Evolutionary conservation across 2,888 invertebrate genomes (phyloP), one percentile per base, ranked within the genome.

Genomic region (Brassicogethes aeneus): DNA sequence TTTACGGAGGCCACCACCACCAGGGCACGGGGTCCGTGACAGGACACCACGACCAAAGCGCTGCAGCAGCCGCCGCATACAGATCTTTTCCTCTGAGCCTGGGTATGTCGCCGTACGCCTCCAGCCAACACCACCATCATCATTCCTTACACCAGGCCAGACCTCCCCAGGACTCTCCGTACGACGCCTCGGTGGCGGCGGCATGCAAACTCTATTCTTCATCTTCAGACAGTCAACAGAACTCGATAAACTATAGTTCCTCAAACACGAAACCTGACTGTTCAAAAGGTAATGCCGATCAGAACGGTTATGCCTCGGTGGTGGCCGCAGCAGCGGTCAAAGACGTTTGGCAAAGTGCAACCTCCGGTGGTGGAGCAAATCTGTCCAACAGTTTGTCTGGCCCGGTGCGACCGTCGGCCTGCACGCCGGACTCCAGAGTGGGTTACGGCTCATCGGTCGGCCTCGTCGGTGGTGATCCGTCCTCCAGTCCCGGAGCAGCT

Each of bases 1-100:
- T 93, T 76, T 92, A 93, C 75, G 90, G 91, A 64, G 78, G 84
- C 62, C 89, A 90, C 70, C 90, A 90, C 65, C 84, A 89, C 73
- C 84, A 90, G 73, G 77, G 79, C 48, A 76, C 80, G 55, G 76
- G 81, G 45, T 72, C 77, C 69, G 71, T 80, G 60, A 60, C 75
- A 52, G 72, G 73, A 37, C 76, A 76, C 50, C 77, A 78, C 51
- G 80, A 80, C 58, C 86, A 89, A 55, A 82, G 86, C 69, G 74
- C 81, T 52, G 75, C 80, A 37, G 74, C 80, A 37, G 79, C 79
- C 39, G 80, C 80, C 33, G 75, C 76, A 17, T 88, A 90, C 69
- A 77, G 89, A 62, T 85, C 89, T 50, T 91, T 91, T 64, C 91
- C 91, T 12, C 72, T 92, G 41, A 87, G 89, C 44, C 72, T 91